Base-by-base conservation (phyloP, 1,140 invertebrate species). In the Pentalonia nigronervosa region DNA sequence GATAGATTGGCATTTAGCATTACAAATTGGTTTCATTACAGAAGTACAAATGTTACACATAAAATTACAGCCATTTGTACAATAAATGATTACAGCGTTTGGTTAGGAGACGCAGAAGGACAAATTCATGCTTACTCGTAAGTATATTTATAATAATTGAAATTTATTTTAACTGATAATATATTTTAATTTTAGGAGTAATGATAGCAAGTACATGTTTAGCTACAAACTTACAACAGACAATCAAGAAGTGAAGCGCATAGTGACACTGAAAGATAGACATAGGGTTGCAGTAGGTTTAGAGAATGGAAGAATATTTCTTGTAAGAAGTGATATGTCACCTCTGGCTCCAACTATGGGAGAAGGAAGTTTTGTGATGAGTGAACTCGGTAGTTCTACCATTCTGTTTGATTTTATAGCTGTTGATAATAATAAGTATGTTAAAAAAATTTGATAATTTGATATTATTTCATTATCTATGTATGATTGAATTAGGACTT, bases 21-120 rank as follows among this genome's bases (percentile, higher is more conserved):
- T 7, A 94, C 94, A 91, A 94, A 93, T 60, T 95, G 94, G 94
- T 93, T 94, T 11, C 94, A 95, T 83, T 95, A 94, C 81, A 94
- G 94, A 30, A 94, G 91, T 25, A 81, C 94, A 30, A 90, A 93
- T 36, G 89, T 94, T 50, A 56, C 94, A 14, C 94, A 94, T 20
- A 93, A 90, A 60, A 94, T 94, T 14, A 95, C 94, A n/a, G 94
- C 94, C 30, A 94, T 94, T 45, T 94, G 94, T 88, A 87, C 94
- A 4, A 94, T 95, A n/a, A 76, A 94, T 23, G 93, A 94, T 53
- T 94, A 92, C n/a, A 94, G 89, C 60, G 96, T 99, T 89, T 99
- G 98, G 98, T 96, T 98, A 93, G 98, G 98, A 0, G 98, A 99
- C 95, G 97, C 97, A 93, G 95, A 96, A 0, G 98, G 98, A 30